These are phyloP conservation scores for Virgularia gustaviana DNA, from an alignment of 92 coral and sea anemone genomes.

Conservation along the genomic window DNA sequence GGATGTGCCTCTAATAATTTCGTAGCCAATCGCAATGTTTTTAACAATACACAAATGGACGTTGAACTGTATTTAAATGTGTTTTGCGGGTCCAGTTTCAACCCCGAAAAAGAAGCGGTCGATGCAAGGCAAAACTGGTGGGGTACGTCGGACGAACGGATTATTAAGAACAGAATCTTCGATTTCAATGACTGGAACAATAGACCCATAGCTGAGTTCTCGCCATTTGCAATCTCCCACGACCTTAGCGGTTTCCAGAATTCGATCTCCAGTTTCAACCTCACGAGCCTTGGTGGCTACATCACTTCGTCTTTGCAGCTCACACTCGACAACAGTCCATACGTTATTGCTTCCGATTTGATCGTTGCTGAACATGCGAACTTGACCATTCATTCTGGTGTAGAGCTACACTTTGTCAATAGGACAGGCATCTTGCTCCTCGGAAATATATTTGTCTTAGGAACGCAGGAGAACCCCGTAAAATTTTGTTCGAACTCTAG, in stretches of 20 bases:
- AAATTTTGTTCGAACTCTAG: constrained; percentile 16
- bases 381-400: constrained; percentile 62
- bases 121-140: constrained; percentile 62
- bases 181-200: constrained; percentile 62
- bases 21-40: constrained; percentile 34
- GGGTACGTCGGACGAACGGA: constrained; percentile 33
- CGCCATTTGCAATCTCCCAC: constrained; percentile 35
- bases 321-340: constrained; percentile 52
- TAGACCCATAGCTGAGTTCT: constrained; percentile 37
- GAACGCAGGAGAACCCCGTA: constrained; percentile 43
- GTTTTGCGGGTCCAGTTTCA: constrained; percentile 16
- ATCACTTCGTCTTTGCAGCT: constrained; percentile 43
- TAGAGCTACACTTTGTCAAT: constrained; percentile 44
- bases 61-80: constrained; percentile 45
- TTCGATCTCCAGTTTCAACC: not conserved
- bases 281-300: constrained; percentile 33
- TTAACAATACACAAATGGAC: constrained; percentile 34
- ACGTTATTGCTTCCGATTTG: constrained; percentile 52
- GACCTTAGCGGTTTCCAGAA: not conserved
- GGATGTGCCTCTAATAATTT: constrained; percentile 38
- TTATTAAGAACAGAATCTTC: constrained; percentile 43
- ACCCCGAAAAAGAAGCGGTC: constrained; percentile 1
- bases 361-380: constrained; percentile 48
- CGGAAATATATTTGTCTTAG: constrained; percentile 58
- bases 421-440: constrained; percentile 55